Base-by-base conservation (phyloP, 2,797 vertebrate species). In the Peromyscus nudipes region DNA sequence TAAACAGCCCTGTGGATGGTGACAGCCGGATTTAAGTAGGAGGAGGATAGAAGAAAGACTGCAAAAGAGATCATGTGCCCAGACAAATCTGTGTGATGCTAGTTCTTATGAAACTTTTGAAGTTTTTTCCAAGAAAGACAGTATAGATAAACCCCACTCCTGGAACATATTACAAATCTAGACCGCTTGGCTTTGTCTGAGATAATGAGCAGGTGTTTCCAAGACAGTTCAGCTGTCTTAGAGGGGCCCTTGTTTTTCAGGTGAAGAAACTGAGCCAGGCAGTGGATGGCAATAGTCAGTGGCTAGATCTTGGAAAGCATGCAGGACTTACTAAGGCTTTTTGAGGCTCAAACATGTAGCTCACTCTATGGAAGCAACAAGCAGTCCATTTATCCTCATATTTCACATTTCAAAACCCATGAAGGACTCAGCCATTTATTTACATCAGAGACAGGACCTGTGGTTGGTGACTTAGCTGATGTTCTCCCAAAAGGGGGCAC, bases 371-470 rank as follows among this genome's bases (percentile, higher is more conserved):
- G 65, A 67, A 52, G 40, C 27, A 21, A 31, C 83, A 29, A 2
- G 9, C 0, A 0, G 11, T 2, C 5, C 46, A 43, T 84, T 31
- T 19, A 1, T 43, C 43, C 52, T 21, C 17, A 13, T 25, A 1
- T 27, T 89, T 69, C n/a, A 17, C 43, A 2, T 60, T 65, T 87
- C 17, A 64, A 80, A 87, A 85, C 14, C 21, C n/a, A 2, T 4
- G 6, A 65, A 43, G 4, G n/a, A 4, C 2, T 0, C 27, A 83
- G 25, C 34, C 16, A 5, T 11, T 93, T 4, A 5, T 11, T 93
- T 4, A 3, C 10, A 17, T 0, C 6, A 29, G 14, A 69, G 27
- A 52, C 27, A 19, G n/a, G 34, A 9, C 62, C 29, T 89, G 31
- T 31, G 0, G 17, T 69, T n/a, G 57, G 88, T n/a, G 14, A 69